Conservation (phyloP, 2,888 invertebrate genomes). For the Plagodis pulveraria region DNA sequence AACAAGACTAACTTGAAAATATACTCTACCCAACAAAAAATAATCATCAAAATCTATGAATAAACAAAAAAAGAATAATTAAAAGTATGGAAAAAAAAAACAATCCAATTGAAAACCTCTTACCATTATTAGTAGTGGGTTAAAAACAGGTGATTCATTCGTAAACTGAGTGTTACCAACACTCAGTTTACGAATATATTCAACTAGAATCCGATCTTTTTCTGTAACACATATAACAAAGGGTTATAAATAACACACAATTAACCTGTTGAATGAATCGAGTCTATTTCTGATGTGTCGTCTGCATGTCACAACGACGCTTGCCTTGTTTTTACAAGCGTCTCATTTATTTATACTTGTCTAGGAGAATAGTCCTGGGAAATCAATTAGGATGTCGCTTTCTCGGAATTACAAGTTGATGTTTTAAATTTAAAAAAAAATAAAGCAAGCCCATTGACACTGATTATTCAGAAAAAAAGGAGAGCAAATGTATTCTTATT, state of each 20-base stretch:
- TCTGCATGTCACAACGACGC: constrained; percentile 7
- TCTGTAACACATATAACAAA: neutral
- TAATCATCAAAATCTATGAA: no score
- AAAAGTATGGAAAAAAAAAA: no score
- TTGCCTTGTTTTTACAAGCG: constrained; percentile 19
- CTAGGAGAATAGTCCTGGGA: neutral
- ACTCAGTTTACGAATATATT: neutral
- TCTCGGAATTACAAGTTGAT: no score
- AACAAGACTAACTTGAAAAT: neutral
- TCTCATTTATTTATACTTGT: constrained; percentile 17
- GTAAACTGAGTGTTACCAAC: no score
- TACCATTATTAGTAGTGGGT: no score
- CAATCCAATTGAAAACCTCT: no score
- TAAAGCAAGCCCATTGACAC: no score
- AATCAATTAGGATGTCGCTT: no score
- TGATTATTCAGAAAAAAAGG: no score
- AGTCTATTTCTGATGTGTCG: constrained; percentile 23
- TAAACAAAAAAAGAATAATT: no score
- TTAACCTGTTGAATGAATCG: constrained; percentile 25
- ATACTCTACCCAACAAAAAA: neutral
- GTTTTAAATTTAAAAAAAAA: neutral
- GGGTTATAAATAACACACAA: constrained; percentile 17
- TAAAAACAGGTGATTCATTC: no score
- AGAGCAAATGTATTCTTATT: no score
- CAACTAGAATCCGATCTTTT: neutral